A percentile compares a stretch with the other conserved stretches of the same genome.
Conservation (phyloP, 1,140 invertebrate species). For the Mycetomoellerius zeteki region DNA sequence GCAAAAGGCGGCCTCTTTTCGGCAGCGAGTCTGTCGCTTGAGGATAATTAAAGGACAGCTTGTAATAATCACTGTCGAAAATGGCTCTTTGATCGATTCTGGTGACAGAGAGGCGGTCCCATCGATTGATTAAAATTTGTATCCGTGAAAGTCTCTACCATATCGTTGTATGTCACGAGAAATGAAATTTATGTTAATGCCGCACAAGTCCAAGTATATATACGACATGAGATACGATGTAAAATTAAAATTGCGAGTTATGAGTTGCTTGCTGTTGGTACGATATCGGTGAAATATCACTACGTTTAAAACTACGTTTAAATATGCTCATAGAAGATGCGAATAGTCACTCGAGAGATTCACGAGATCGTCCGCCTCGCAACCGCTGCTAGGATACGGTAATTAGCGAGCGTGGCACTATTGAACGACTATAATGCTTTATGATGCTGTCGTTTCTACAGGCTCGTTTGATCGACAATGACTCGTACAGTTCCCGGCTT, state of each 20-base stretch:
- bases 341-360: slow-evolving; percentile 49
- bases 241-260: slow-evolving; percentile 39
- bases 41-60: slow-evolving; percentile 48
- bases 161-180: slow-evolving; percentile 9
- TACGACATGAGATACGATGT: neutral
- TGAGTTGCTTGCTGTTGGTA: slow-evolving; percentile 3
- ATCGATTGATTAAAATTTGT: slow-evolving; percentile 44
- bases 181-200: slow-evolving; percentile 52
- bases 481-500: slow-evolving; percentile 7
- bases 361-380: slow-evolving; percentile 51
- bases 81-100: slow-evolving; percentile 34
- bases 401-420: slow-evolving; percentile 68
- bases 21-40: slow-evolving; percentile 24
- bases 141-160: neutral
- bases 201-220: slow-evolving; percentile 7
- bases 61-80: slow-evolving; percentile 44
- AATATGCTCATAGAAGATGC: slow-evolving; percentile 14
- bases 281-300: slow-evolving; percentile 40
- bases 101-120: slow-evolving; percentile 55
- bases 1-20: neutral
- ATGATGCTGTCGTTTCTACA: slow-evolving; percentile 55
- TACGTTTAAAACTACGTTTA: slow-evolving; percentile 26
- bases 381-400: slow-evolving; percentile 48
- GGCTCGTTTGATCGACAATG: slow-evolving; percentile 19
- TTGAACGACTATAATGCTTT: slow-evolving; percentile 45